Base-by-base conservation (phyloP, 2,888 invertebrate genomes). In the Limulus polyphemus region DNA sequence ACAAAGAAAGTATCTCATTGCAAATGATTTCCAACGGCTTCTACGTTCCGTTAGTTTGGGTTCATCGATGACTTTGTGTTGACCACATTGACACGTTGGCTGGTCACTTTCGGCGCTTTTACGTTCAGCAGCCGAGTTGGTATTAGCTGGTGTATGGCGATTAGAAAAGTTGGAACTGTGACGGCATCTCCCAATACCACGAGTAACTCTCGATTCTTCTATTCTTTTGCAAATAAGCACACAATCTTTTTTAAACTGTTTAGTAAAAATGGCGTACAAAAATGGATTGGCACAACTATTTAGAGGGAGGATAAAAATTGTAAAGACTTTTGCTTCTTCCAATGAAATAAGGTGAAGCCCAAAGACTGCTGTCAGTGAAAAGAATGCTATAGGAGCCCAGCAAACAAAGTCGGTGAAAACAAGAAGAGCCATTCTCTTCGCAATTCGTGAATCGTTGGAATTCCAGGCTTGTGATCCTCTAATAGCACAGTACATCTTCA, bases 201-300 rank as follows among this genome's bases (percentile, higher is more conserved):
- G 81, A 7, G 90, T 90, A 13, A 93, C 92, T 56, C 92, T 81
- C 50, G 90, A 90, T 77, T 93, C 95, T 77, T 95, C 95, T 71
- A 95, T 91, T 32, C 93, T 89, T 76, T 94, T 93, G 79, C 94
- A 95, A 62, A 95, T 87, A 75, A 91, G 84, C 7, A 94, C 89
- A 79, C 94, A 95, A 78, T 97, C 95, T 78, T 93, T 92, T 77
- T 95, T 95, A 77, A 95, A 95, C 76, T 95, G 94, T 75, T 97
- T 95, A 9, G 97, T 97, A 72, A 97, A 84, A 70, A 97, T 95
- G 58, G 97, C 97, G 77, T 98, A 98, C 32, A 98, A 83, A 76
- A 97, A 97, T 0, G 98, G 98, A 79, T 98, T 98, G 78, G 95
- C 94, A 77, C 95, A 97, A 13, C 92, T 91, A 78, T 98, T 98